Base-by-base conservation (phyloP, 1,140 invertebrate species). In the Apis cerana region DNA sequence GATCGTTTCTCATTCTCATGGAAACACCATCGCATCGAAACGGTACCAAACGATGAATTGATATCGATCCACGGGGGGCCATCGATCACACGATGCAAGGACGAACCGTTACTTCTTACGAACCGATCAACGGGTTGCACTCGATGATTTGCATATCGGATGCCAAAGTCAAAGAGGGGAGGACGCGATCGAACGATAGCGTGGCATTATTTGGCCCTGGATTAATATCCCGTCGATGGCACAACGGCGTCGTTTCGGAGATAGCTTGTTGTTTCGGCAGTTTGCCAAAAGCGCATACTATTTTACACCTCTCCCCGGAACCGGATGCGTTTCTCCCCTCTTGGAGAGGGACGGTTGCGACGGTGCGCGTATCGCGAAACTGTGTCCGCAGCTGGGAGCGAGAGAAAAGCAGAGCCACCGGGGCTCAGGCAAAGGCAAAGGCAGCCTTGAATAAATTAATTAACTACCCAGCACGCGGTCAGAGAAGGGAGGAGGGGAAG, bases 171-270 rank as follows among this genome's bases (percentile, higher is more conserved):
- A 43, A 65, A 27, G 27, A 12, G 33, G 3, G 9, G 33, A 76
- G 50, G 75, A 17, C n/a, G 43, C 17, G 59, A 58, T 86, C 76
- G 72, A 74, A 81, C 33, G 71, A 33, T 50, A 64, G 48, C 82
- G 5, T 43, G 58, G 58, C 71, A 80, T 80, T 87, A 87, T 86
- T 87, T 59, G 62, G 33, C 52, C 80, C 88, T 88, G 86, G 86
- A 93, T 92, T 92, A 92, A 93, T 93, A 92, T 89, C 82, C 90
- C 86, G 88, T 91, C 86, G 83, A 83, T 78, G 86, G 64, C 89
- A 90, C 87, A 72, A 87, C 81, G 85, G 88, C 85, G 86, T 90
- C 68, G 74, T 80, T 75, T 77, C 59, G n/a, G 33, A 76, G 88
- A 78, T 88, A 74, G 80, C 85, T 89, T 90, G 89, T 92, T 89